A percentile compares a stretch with the other conserved stretches of the same genome.
Conservation (phyloP, 2,888 invertebrate genomes). For the Synanthedon tipuliformis region DNA sequence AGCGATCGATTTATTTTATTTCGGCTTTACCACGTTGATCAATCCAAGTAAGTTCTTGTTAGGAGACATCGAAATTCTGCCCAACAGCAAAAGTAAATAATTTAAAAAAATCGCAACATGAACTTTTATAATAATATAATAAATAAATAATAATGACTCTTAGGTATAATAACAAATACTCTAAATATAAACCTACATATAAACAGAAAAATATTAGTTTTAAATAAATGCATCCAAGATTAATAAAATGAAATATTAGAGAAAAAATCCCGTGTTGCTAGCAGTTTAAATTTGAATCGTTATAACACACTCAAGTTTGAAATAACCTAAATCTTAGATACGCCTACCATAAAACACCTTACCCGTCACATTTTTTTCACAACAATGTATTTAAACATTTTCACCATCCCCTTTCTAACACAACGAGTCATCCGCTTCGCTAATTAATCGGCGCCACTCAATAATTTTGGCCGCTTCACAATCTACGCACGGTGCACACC, state of each 20-base stretch:
- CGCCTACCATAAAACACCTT: neutral
- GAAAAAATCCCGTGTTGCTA: neutral
- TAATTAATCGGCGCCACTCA: slow-evolving; percentile 64
- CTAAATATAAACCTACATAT: too few species aligned
- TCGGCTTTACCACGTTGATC: slow-evolving; percentile 46
- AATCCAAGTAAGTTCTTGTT: slow-evolving; percentile 58
- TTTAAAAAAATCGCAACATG: too few species aligned
- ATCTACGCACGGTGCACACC: slow-evolving; percentile 18
- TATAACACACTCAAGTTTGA: neutral
- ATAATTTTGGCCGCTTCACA: slow-evolving; percentile 38
- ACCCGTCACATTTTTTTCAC: neutral
- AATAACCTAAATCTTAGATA: neutral
- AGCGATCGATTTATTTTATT: slow-evolving; percentile 67
- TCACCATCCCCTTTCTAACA: slow-evolving; percentile 38
- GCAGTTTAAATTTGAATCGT: neutral
- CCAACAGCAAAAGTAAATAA: slow-evolving; percentile 16
- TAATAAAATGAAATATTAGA: too few species aligned
- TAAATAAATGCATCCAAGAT: too few species aligned
- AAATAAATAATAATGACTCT: too few species aligned
- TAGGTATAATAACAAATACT: too few species aligned
- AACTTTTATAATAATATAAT: too few species aligned
- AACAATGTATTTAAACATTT: slow-evolving; percentile 24
- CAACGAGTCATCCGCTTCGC: slow-evolving; percentile 44
- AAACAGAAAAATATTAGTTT: too few species aligned
- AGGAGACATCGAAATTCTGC: slow-evolving; percentile 59